phyloP scores from a whole-genome alignment of 2,888 invertebrate genomes.

The Agriotes lineatus region DNA sequence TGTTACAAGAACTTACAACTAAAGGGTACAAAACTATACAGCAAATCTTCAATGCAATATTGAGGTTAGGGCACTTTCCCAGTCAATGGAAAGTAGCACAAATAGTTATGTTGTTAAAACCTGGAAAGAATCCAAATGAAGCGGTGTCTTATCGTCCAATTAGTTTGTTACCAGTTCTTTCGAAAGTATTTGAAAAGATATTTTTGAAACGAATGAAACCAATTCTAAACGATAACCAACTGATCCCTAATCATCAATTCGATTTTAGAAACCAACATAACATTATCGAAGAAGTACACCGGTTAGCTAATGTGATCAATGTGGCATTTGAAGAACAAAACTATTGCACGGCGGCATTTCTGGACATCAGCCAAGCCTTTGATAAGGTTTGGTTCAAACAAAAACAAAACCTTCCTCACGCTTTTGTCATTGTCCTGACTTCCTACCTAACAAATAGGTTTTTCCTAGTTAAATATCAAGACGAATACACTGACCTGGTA shows the following conservation, averaged over 20 bases:
- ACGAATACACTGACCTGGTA: conserved; percentile 8
- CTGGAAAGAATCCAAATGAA: neutral
- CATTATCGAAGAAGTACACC: no score
- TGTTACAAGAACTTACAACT: conserved; percentile 9
- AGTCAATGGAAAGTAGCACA: neutral
- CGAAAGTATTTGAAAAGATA: no score
- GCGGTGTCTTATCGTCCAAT: no score
- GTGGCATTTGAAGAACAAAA: no score
- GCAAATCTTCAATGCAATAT: conserved; percentile 20
- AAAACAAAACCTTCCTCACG: conserved; percentile 30
- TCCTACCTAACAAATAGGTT: conserved; percentile 21
- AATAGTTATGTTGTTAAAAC: neutral
- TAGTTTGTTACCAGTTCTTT: no score
- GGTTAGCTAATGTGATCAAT: no score
- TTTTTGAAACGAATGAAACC: no score
- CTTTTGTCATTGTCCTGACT: conserved; percentile 9
- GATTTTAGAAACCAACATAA: neutral
- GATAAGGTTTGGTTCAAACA: no score
- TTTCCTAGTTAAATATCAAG: conserved; percentile 15
- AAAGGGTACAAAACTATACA: conserved; percentile 40
- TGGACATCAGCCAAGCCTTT: no score
- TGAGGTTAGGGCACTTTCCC: neutral
- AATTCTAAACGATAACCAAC: no score
- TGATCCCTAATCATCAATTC: neutral
- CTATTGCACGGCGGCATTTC: no score